A percentile compares a stretch with the other conserved stretches of the same genome.
These are phyloP conservation scores for Porites lutea DNA, from an alignment of 64 coral and sea anemone genomes.

Conservation along the genomic window DNA sequence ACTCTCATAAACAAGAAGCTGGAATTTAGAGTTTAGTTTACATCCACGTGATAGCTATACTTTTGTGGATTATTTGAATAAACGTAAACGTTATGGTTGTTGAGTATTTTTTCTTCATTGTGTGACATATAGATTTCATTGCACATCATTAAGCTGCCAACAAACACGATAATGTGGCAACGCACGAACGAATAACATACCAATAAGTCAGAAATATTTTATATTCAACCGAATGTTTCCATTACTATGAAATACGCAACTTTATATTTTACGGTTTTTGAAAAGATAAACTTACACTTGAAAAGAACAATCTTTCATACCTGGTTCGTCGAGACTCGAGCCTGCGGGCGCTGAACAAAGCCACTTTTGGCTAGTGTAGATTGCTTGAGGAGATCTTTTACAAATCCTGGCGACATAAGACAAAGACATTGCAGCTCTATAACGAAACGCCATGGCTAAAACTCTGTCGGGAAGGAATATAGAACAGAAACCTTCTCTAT, in stretches of 20 bases:
- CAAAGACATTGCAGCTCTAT: constrained; percentile 63
- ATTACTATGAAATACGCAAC: background rate
- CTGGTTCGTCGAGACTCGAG: constrained; percentile 45
- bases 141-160: too few species aligned
- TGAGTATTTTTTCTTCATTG: too few species aligned
- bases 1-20: too few species aligned
- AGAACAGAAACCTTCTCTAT: background rate
- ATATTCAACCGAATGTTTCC: background rate
- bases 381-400: constrained; percentile 19
- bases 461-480: background rate
- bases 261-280: background rate
- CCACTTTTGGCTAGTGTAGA: constrained; percentile 20
- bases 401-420: constrained; percentile 19
- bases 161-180: too few species aligned
- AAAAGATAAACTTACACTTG: background rate
- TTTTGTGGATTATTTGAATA: too few species aligned
- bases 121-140: too few species aligned
- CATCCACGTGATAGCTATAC: too few species aligned
- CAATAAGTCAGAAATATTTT: background rate
- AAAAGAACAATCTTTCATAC: background rate
- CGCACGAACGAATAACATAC: too few species aligned
- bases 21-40: too few species aligned
- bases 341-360: constrained; percentile 26
- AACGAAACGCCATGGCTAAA: constrained; percentile 66
- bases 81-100: too few species aligned